Evolutionary conservation across 2,797 vertebrate species (phyloP).

Genomic region (Poecile montanus): DNA sequence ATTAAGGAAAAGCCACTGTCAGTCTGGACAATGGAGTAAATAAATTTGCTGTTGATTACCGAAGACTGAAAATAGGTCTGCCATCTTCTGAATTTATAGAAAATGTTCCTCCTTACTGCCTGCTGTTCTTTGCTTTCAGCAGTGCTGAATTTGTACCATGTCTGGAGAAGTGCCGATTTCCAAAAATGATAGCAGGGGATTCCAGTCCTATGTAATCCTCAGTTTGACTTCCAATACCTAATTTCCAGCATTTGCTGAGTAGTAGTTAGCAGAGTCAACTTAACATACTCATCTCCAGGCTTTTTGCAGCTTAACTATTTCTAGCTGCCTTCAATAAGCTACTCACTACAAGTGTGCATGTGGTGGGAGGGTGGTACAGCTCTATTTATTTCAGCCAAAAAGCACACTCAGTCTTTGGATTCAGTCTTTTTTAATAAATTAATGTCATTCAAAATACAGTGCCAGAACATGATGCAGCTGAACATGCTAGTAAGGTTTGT

Average conservation of each 20-base stretch:
- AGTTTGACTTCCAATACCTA: not conserved
- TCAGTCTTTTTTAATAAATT: conserved; percentile 98
- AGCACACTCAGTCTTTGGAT: conserved; percentile 71
- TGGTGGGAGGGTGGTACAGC: not conserved
- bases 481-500: conserved; percentile 93
- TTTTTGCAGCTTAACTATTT: not conserved
- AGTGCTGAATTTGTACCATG: not conserved
- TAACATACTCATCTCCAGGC: accelerated
- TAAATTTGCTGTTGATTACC: not conserved
- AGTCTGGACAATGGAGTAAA: not conserved
- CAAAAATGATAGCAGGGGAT: not conserved
- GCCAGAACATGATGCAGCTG: conserved; percentile 97
- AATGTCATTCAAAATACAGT: conserved; percentile 99
- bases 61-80: not conserved
- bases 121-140: not conserved
- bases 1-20: not conserved
- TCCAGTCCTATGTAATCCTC: not conserved
- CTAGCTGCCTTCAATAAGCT: not conserved
- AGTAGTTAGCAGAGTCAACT: not conserved
- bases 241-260: not conserved
- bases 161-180: not conserved
- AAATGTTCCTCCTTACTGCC: not conserved
- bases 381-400: not conserved
- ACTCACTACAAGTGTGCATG: accelerated
- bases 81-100: not conserved